Evolutionary conservation across 2,888 invertebrate genomes (phyloP), one percentile per base, ranked within the genome.

Genomic region (Drosophila maculinotata): DNA sequence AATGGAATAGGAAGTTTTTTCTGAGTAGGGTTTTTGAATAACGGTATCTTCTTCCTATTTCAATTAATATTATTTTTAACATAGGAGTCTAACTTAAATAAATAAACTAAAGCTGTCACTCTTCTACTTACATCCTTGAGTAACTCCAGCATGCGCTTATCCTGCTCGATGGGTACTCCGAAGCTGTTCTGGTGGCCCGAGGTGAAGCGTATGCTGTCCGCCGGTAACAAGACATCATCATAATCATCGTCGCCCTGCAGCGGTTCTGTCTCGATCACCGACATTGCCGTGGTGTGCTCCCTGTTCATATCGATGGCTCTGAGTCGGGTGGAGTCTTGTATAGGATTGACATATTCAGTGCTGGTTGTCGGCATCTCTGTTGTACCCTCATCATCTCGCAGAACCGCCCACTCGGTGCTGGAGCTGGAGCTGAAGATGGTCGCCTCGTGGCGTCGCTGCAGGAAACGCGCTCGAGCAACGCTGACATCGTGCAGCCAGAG

Each of bases 171-270:
- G 51, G 94, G 93, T 63, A 94, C 92, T 54, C 94, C 94, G 73
- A 94, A 94, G 64, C 93, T 92, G 67, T 94, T 94, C 58, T 94
- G 94, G 89, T 94, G 94, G 35, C 94, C 94, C 36, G 94, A 94
- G 4, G 94, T 94, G 75, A 94, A 94, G 9, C 88, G 86, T 39
- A 91, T 63, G 8, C 89, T 82, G 44, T 86, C 83, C 6, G 86
- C 83, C 0, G 89, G 89, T 8, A 81, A 41, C 59, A 89, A 57
- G 6, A 78, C 73, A 10, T 87, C 83, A 44, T 87, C 90, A 15
- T 85, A 83, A 20, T 84, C 82, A 7, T 48, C 66, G 47, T 78
- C 66, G 0, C 53, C 57, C n/a, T 41, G 30, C 7, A 44, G 28
- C 9, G 67, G 52, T 1, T 68, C 77, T 15, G 75, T 69, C 15